A percentile compares a stretch with the other conserved stretches of the same genome.
These are phyloP conservation scores for Prenolepis imparis DNA, from an alignment of 2,888 invertebrate genomes.

Conservation along the genomic window DNA sequence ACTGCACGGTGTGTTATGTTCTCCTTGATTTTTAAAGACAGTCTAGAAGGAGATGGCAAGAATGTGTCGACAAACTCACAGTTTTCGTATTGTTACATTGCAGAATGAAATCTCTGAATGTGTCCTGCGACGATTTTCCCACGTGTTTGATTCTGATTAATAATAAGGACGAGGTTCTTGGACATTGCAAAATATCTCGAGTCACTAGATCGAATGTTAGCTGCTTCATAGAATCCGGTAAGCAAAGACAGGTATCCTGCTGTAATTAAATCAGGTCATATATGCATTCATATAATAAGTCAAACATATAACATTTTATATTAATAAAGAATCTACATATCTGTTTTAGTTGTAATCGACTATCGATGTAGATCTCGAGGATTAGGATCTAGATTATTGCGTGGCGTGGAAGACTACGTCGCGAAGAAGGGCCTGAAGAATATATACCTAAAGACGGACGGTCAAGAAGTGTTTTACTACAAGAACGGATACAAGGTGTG, in stretches of 20 bases:
- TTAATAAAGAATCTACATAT: slow-evolving; percentile 6
- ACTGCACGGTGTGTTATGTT: slow-evolving; percentile 89
- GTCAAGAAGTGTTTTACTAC: slow-evolving; percentile 92
- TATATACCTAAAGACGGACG: slow-evolving; percentile 91
- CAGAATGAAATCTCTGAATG: slow-evolving; percentile 90
- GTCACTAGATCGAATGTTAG: slow-evolving; percentile 91
- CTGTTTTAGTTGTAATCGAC: slow-evolving; percentile 90
- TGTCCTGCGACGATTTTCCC: slow-evolving; percentile 91
- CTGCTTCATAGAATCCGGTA: slow-evolving; percentile 92
- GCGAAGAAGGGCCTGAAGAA: slow-evolving; percentile 88
- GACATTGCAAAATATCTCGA: slow-evolving; percentile 93
- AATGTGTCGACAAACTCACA: background rate
- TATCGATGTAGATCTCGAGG: slow-evolving; percentile 91
- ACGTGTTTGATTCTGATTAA: slow-evolving; percentile 91
- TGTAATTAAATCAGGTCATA: background rate
- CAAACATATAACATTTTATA: background rate
- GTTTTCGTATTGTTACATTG: slow-evolving; percentile 32
- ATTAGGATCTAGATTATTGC: slow-evolving; percentile 92
- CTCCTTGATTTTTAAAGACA: slow-evolving; percentile 23
- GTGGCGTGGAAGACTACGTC: slow-evolving; percentile 91
- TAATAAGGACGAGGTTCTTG: slow-evolving; percentile 88
- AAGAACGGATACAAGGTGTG: slow-evolving; percentile 92
- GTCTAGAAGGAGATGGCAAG: background rate
- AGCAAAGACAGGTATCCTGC: slow-evolving; percentile 36
- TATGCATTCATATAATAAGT: background rate